Evolutionary conservation across 1,140 invertebrate species (phyloP).

Genomic region (Pseudomyrmex pallidus): DNA sequence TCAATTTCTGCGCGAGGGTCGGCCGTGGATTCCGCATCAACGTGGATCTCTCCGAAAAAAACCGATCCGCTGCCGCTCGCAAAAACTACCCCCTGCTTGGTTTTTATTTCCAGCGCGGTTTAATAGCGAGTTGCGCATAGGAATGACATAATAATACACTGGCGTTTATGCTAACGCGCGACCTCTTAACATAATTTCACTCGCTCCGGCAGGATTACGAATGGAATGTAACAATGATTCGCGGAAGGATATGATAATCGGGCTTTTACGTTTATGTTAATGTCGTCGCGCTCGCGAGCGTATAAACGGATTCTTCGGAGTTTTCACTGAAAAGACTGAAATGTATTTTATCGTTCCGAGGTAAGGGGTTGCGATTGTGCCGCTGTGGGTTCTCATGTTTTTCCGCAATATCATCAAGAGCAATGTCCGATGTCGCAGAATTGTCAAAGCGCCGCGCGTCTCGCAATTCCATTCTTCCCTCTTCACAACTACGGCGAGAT

Average conservation of each 20-base stretch:
- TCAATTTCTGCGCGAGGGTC: slow-evolving; percentile 42
- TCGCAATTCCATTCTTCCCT: slow-evolving; percentile 39
- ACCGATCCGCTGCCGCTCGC: neutral
- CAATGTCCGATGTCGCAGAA: neutral
- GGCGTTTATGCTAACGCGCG: slow-evolving; percentile 39
- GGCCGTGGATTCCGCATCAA: neutral
- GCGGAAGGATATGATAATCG: slow-evolving; percentile 47
- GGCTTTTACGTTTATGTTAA: slow-evolving; percentile 45
- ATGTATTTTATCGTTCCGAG: slow-evolving; percentile 36
- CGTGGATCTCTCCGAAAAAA: too few relatives aligned
- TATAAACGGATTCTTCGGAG: neutral
- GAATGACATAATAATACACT: neutral
- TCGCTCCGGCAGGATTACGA: neutral
- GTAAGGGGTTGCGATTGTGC: neutral
- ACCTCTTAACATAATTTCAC: slow-evolving; percentile 40
- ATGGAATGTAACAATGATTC: slow-evolving; percentile 51
- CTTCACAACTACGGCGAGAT: slow-evolving; percentile 72
- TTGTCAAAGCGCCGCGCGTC: slow-evolving; percentile 60
- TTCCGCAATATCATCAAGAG: slow-evolving; percentile 30
- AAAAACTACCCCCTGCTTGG: slow-evolving; percentile 4
- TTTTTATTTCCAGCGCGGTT: slow-evolving; percentile 11
- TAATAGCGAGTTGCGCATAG: slow-evolving; percentile 5
- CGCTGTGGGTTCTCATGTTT: neutral
- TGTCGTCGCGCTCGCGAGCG: neutral
- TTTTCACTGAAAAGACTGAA: slow-evolving; percentile 21